Base-by-base conservation (phyloP, 2,797 vertebrate genomes). In the Limnodromus scolopaceus region DNA sequence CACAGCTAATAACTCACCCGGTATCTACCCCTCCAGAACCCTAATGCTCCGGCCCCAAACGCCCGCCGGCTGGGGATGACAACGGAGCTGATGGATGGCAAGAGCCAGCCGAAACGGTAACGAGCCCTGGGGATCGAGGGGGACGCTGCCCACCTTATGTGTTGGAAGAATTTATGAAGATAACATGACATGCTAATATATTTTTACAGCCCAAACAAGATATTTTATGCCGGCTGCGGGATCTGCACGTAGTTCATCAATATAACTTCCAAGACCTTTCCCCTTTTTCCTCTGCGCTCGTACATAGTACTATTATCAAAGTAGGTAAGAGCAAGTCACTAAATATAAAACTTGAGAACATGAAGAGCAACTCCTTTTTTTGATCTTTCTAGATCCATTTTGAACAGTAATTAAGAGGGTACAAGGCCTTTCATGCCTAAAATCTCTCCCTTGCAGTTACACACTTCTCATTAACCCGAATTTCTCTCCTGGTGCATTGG, bases 181-280 rank as follows among this genome's bases (percentile, higher is more conserved):
- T 98, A 98, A 98, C 98, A 98, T 98, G 98, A 98, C 98, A 98
- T 96, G 89, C 97, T 98, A 98, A 98, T 98, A 98, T 98, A 98
- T 98, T 98, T 98, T 98, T 98, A 98, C 98, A 98, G 97, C 97
- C 98, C 98, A 96, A 98, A 98, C 98, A 98, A 98, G 98, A 98
- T 98, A 98, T 98, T 98, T 97, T 89, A 91, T 98, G 98, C 97
- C 97, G 97, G 97, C 97, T 97, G 86, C 92, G 98, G 93, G 93
- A 96, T 97, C 97, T 92, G 96, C 98, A 98, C 97, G 0, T 97
- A 98, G 96, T 98, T 98, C 97, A 97, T 98, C 98, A 98, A 97
- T 98, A 98, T 97, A 96, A 97, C 93, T 98, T 97, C 76, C 96
- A 96, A 97, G 97, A 98, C 96, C 97, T 98, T 97, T 98, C 92